Evolutionary conservation across 2,888 invertebrate genomes (phyloP).

Genomic region (Ophioninae sp.): DNA sequence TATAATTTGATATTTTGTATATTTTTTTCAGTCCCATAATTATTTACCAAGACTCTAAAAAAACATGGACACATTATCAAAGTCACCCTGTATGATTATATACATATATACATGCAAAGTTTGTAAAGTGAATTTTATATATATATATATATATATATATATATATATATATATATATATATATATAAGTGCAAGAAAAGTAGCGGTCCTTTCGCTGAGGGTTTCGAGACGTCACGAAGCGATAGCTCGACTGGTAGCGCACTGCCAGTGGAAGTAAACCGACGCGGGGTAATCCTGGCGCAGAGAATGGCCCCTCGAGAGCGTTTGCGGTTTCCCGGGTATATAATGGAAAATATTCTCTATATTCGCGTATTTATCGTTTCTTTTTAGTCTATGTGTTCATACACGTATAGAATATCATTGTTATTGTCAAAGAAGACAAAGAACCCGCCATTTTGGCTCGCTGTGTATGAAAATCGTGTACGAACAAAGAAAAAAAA

Average conservation of each 20-base stretch:
- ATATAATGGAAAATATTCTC: slow-evolving; percentile 74
- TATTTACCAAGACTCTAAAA: too few relatives aligned
- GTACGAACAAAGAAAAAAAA: neutral
- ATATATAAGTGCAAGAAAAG: too few relatives aligned
- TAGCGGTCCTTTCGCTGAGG: slow-evolving; percentile 24
- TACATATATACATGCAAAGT: too few relatives aligned
- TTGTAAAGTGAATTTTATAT: too few relatives aligned
- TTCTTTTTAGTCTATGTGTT: neutral
- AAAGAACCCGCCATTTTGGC: neutral
- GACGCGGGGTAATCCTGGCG: slow-evolving; percentile 5
- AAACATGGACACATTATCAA: too few relatives aligned
- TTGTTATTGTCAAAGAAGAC: neutral
- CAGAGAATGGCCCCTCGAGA: slow-evolving; percentile 62
- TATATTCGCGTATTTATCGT: slow-evolving; percentile 14
- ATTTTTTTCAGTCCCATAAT: too few relatives aligned
- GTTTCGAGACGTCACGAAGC: slow-evolving; percentile 36
- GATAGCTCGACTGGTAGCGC: slow-evolving; percentile 24
- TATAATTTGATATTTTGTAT: too few relatives aligned
- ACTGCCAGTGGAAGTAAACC: neutral
- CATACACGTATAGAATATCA: neutral
- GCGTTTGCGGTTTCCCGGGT: slow-evolving; percentile 74
- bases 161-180: too few relatives aligned
- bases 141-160: too few relatives aligned
- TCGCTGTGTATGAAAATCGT: neutral
- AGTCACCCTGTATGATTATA: too few relatives aligned